Conservation (phyloP, 1,140 invertebrate species). For the Zaprionus ghesquierei region DNA sequence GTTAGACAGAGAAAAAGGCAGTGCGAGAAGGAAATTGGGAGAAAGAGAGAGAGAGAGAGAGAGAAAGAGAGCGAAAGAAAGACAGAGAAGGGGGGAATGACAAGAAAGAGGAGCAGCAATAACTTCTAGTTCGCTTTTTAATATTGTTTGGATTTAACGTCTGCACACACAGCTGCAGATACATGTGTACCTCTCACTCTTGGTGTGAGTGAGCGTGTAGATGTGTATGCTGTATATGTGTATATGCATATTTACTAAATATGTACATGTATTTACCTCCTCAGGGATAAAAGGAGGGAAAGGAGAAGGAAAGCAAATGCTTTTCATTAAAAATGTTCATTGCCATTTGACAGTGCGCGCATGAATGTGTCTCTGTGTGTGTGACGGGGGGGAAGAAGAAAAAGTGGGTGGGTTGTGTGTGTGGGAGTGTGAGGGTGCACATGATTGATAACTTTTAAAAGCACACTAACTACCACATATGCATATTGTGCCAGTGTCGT, state of each 20-base stretch:
- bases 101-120: conserved; percentile 38
- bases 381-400: too few species aligned
- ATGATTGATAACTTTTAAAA: conserved; percentile 37
- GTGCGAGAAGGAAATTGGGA: not conserved
- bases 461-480: not conserved
- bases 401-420: conserved; percentile 9
- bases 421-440: not conserved
- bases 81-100: not conserved
- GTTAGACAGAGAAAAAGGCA: not conserved
- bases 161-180: conserved; percentile 2
- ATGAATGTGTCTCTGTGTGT: conserved; percentile 18
- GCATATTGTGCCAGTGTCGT: not conserved
- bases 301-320: conserved; percentile 8
- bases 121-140: conserved; percentile 75
- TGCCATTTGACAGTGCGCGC: conserved; percentile 60
- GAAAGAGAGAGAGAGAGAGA: not conserved
- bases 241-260: not conserved
- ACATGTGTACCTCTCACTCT: not conserved
- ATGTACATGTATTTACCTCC: not conserved
- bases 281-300: too few species aligned
- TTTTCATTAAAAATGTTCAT: conserved; percentile 73
- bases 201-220: not conserved
- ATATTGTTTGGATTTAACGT: conserved; percentile 60
- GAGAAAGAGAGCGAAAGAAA: not conserved
- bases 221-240: not conserved